phyloP scores from a whole-genome alignment of 2,888 invertebrate genomes.

The Polyploca ridens region DNA sequence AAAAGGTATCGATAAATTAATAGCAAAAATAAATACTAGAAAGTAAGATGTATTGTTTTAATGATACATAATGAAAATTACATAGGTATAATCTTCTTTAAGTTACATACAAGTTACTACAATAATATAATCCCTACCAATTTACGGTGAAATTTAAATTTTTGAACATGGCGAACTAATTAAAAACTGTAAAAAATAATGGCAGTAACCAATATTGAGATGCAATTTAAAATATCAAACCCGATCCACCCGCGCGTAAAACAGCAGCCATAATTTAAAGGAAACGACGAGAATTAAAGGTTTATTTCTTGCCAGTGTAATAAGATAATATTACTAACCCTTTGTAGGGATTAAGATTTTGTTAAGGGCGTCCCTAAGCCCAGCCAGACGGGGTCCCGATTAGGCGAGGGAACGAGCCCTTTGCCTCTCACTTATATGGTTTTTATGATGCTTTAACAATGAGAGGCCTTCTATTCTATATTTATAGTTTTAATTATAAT shows the following conservation, averaged over 20 bases:
- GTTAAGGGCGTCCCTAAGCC: constrained; percentile 79
- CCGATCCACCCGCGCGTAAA: constrained; percentile 25
- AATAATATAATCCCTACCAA: too few relatives aligned
- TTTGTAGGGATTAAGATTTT: constrained; percentile 84
- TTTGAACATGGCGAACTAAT: background rate
- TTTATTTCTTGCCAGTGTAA: constrained; percentile 80
- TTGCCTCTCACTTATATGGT: constrained; percentile 72
- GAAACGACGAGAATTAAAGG: constrained; percentile 69
- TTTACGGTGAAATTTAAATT: too few relatives aligned
- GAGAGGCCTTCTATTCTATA: constrained; percentile 22
- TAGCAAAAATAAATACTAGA: too few relatives aligned
- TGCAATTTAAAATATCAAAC: background rate
- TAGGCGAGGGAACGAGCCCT: constrained; percentile 57
- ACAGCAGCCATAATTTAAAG: constrained; percentile 61
- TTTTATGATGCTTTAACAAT: constrained; percentile 70
- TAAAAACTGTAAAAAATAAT: background rate
- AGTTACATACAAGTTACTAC: too few relatives aligned
- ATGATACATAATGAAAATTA: too few relatives aligned
- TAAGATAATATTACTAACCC: constrained; percentile 84
- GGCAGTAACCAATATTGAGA: constrained; percentile 11
- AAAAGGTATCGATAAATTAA: too few relatives aligned
- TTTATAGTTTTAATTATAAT: constrained; percentile 12
- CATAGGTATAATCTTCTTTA: too few relatives aligned
- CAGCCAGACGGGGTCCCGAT: constrained; percentile 72
- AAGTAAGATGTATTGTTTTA: too few relatives aligned